phyloP scores from a whole-genome alignment of 2,888 invertebrate genomes.

The Leucania comma region DNA sequence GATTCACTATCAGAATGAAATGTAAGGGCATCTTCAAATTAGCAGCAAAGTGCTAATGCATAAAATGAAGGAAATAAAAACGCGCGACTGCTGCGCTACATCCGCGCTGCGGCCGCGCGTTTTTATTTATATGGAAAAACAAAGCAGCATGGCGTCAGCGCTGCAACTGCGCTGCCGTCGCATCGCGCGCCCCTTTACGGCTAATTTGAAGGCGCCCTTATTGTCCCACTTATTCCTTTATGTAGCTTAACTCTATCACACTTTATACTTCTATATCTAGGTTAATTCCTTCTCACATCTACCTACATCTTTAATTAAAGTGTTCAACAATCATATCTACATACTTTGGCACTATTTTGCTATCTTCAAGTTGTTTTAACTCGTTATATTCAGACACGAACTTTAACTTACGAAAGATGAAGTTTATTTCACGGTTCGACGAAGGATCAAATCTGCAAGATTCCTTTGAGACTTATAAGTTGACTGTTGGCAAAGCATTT shows the following conservation, averaged over 20 bases:
- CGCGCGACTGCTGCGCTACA: no score
- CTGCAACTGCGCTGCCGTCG: no score
- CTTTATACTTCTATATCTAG: slow-evolving; percentile 1
- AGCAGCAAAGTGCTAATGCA: no score
- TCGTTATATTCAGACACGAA: slow-evolving; percentile 17
- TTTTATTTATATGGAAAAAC: no score
- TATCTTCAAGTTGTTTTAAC: slow-evolving; percentile 8
- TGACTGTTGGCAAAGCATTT: not conserved
- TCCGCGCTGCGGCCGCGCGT: no score
- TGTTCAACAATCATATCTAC: not conserved
- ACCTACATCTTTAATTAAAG: slow-evolving; percentile 9
- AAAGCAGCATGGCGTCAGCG: no score
- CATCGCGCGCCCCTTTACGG: no score
- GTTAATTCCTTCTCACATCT: not conserved
- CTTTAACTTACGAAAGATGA: slow-evolving; percentile 2
- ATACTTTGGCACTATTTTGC: not conserved
- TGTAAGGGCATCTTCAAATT: no score
- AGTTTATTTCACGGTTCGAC: slow-evolving; percentile 36
- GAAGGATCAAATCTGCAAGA: slow-evolving; percentile 33
- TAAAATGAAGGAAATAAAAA: no score
- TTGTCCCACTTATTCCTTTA: not conserved
- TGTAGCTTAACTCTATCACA: not conserved
- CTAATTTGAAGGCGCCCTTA: no score
- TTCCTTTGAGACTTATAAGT: slow-evolving; percentile 31
- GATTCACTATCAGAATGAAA: no score